A percentile compares a stretch with the other conserved stretches of the same genome.
These are phyloP conservation scores for Hydriomena furcata DNA, from an alignment of 2,888 invertebrate genomes.

Conservation along the genomic window DNA sequence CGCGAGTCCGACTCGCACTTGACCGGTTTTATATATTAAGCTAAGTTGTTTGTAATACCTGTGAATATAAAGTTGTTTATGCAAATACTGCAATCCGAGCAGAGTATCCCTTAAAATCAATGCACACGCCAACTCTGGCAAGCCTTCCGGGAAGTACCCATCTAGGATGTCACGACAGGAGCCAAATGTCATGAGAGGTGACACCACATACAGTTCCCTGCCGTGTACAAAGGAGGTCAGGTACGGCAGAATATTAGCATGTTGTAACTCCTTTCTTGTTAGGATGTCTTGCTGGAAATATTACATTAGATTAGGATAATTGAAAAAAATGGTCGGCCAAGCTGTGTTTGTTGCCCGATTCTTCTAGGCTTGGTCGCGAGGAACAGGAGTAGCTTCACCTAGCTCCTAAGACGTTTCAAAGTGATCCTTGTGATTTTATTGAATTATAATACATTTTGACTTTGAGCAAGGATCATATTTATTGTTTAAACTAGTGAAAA, in stretches of 20 bases:
- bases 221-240: constrained; percentile 90
- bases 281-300: constrained; percentile 90
- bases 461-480: too few relatives aligned
- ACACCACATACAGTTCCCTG: constrained; percentile 90
- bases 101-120: constrained; percentile 91
- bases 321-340: too few relatives aligned
- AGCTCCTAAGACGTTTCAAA: too few relatives aligned
- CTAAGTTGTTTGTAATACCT: constrained; percentile 81
- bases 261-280: constrained; percentile 89
- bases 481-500: too few relatives aligned
- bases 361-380: too few relatives aligned
- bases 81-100: constrained; percentile 92
- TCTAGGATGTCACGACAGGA: constrained; percentile 91
- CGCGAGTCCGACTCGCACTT: too few relatives aligned
- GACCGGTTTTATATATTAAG: too few relatives aligned
- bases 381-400: too few relatives aligned
- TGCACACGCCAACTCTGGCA: constrained; percentile 92
- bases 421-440: too few relatives aligned
- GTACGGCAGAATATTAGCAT: constrained; percentile 90
- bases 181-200: constrained; percentile 93
- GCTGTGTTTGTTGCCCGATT: too few relatives aligned
- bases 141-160: constrained; percentile 89
- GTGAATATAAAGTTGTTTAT: constrained; percentile 92
- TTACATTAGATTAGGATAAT: too few relatives aligned
- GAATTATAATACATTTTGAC: too few relatives aligned